Conservation (phyloP, 2,888 invertebrate species). For the Lordiphosa andalusiaca region DNA sequence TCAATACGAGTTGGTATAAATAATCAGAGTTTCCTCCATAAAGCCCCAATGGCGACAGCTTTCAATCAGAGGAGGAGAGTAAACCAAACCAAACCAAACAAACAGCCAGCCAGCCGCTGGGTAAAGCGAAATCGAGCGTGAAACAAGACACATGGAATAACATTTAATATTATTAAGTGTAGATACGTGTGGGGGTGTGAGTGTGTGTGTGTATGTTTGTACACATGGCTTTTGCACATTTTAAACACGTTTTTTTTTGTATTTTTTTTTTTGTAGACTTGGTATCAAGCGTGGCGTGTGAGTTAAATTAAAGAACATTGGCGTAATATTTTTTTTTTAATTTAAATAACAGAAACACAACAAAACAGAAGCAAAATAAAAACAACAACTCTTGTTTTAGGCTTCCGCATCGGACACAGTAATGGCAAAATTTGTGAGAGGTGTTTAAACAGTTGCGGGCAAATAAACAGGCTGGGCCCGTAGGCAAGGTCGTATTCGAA, state of each 20-base stretch:
- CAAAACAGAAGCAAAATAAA: conserved; percentile 30
- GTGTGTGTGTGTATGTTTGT: conserved; percentile 22
- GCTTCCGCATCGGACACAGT: conserved; percentile 58
- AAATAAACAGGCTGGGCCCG: conserved; percentile 41
- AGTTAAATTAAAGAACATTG: conserved; percentile 64
- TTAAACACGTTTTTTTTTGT: conserved; percentile 57
- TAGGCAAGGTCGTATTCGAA: conserved; percentile 17
- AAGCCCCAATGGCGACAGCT: conserved; percentile 22
- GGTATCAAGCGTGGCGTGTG: conserved; percentile 49
- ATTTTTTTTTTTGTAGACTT: conserved; percentile 21
- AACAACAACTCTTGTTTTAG: conserved; percentile 38
- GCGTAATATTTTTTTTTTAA: conserved; percentile 49
- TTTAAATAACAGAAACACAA: conserved; percentile 30
- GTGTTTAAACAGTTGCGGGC: conserved; percentile 63
- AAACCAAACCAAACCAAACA: neutral
- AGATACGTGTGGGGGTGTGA: conserved; percentile 10
- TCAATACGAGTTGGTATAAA: no score
- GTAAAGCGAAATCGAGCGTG: conserved; percentile 40
- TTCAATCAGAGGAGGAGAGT: conserved; percentile 26
- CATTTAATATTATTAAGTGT: conserved; percentile 20
- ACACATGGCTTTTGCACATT: conserved; percentile 38
- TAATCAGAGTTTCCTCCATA: conserved; percentile 12
- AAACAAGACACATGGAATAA: conserved; percentile 46
- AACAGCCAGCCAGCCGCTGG: conserved; percentile 7
- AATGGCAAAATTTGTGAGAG: conserved; percentile 36